Evolutionary conservation across 2,888 invertebrate genomes (phyloP).

Genomic region (Pollenia griseotomentosa): DNA sequence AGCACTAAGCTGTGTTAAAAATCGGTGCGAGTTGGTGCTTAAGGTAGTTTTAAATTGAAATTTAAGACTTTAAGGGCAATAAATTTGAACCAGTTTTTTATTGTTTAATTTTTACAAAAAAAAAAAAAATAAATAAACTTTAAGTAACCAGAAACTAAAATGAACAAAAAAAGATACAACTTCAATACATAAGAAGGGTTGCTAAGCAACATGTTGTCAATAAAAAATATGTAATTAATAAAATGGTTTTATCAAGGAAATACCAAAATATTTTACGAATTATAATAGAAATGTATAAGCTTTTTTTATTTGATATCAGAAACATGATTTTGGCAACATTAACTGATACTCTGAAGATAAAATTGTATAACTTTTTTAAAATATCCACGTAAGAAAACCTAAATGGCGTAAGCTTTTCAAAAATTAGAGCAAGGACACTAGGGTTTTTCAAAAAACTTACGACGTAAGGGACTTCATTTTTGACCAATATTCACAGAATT

Average conservation of each 20-base stretch:
- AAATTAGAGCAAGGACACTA: no score
- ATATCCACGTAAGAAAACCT: no score
- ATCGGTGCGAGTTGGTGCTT: slow-evolving; percentile 48
- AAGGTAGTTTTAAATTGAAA: slow-evolving; percentile 71
- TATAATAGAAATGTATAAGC: no score
- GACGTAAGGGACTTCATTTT: no score
- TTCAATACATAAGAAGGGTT: slow-evolving; percentile 5
- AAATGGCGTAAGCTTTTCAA: no score
- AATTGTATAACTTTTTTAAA: no score
- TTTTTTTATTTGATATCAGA: no score
- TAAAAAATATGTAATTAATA: neutral
- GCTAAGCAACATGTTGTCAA: slow-evolving; percentile 41
- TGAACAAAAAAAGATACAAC: slow-evolving; percentile 1
- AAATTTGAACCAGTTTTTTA: slow-evolving; percentile 73
- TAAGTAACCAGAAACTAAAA: slow-evolving; percentile 44
- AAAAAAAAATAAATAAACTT: neutral
- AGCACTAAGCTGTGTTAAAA: slow-evolving; percentile 53
- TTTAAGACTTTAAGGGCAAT: slow-evolving; percentile 72
- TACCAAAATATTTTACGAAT: no score
- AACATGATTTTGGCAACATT: no score
- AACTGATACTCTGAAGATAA: no score
- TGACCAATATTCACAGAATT: no score
- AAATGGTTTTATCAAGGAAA: neutral
- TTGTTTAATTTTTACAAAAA: slow-evolving; percentile 46
- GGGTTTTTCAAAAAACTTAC: no score